phyloP scores from a whole-genome alignment of 2,888 invertebrate species.

The Mimas tiliae region DNA sequence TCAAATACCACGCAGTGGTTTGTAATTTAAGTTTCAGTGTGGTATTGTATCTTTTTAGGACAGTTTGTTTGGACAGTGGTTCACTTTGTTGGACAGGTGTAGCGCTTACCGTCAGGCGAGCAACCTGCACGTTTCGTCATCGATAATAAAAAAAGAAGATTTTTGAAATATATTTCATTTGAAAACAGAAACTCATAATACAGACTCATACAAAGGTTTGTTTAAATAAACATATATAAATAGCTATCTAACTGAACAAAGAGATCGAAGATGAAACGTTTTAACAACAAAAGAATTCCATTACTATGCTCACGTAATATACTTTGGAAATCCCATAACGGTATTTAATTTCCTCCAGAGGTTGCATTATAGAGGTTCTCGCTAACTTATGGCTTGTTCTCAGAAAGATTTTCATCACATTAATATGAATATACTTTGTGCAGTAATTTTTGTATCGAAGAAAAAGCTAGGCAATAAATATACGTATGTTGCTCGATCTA shows the following conservation, averaged over 20 bases:
- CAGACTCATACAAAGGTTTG: background rate
- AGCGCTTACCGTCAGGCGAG: too few relatives aligned
- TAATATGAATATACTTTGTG: background rate
- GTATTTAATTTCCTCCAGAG: constrained; percentile 10
- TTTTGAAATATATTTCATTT: background rate
- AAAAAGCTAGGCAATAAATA: constrained; percentile 2
- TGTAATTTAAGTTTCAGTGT: too few relatives aligned
- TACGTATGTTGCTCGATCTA: background rate
- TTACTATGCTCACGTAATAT: constrained; percentile 15
- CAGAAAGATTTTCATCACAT: constrained; percentile 1
- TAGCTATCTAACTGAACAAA: constrained; percentile 8
- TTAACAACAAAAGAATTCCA: constrained; percentile 20
- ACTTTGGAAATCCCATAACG: constrained; percentile 4
- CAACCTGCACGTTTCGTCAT: too few relatives aligned
- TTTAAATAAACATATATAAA: background rate
- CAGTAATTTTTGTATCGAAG: background rate
- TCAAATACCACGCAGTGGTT: too few relatives aligned
- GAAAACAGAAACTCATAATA: background rate
- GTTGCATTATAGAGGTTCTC: constrained; percentile 32
- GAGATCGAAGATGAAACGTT: constrained; percentile 17
- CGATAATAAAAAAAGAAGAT: too few relatives aligned
- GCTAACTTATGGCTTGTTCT: constrained; percentile 25
- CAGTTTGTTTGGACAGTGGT: too few relatives aligned
- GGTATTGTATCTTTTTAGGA: too few relatives aligned
- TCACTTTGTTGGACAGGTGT: too few relatives aligned